These are phyloP conservation scores for Tipula vernalis DNA, from an alignment of 2,888 invertebrate species.

Conservation along the genomic window DNA sequence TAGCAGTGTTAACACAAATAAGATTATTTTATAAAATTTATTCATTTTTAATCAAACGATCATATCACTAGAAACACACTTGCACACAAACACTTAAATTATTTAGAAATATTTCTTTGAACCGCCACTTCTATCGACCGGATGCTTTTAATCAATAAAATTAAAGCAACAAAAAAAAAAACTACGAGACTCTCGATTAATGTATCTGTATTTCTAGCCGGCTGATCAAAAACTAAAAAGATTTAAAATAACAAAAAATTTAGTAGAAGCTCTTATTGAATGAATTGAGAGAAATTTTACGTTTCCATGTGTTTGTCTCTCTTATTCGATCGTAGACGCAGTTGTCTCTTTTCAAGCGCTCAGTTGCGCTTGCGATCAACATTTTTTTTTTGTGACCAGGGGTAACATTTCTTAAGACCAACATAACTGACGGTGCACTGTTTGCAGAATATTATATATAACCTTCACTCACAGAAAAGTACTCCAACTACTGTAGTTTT, in stretches of 20 bases:
- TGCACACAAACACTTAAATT: background rate
- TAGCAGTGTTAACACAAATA: background rate
- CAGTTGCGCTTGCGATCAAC: background rate
- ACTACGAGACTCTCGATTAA: background rate
- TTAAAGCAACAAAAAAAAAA: background rate
- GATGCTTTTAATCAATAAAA: background rate
- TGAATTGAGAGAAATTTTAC: background rate
- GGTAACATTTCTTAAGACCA: too few relatives aligned
- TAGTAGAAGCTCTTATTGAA: background rate
- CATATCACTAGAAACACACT: background rate
- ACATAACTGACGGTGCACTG: too few relatives aligned
- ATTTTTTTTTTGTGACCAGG: background rate
- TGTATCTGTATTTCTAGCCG: background rate
- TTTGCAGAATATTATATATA: too few relatives aligned
- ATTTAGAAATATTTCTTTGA: background rate
- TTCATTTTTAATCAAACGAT: background rate
- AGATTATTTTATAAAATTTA: background rate
- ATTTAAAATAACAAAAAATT: background rate
- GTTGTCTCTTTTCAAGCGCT: background rate
- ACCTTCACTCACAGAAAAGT: too few relatives aligned
- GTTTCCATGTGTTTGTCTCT: background rate
- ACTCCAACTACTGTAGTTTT: too few relatives aligned
- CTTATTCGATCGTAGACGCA: background rate
- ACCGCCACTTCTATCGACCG: background rate
- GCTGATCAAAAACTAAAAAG: background rate